Base-by-base conservation (phyloP, 2,888 invertebrate genomes). In the Leptura quadrifasciata region DNA sequence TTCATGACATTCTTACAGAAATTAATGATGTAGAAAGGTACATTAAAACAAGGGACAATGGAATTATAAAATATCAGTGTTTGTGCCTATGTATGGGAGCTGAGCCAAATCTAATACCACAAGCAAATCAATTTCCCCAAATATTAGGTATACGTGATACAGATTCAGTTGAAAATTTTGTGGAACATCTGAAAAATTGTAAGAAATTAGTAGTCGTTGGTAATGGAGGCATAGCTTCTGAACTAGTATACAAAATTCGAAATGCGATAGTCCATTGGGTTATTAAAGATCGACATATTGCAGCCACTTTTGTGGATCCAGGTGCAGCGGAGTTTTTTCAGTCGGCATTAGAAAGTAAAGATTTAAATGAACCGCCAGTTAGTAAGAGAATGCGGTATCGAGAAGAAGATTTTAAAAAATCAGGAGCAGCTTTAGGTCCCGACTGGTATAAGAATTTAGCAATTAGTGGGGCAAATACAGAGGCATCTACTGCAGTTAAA, bases 211-310 rank as follows among this genome's bases (percentile, higher is more conserved):
- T 96, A 0, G 91, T 99, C 60, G 93, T 99, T 67, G 99, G 99
- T 9, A 99, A 99, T 91, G 99, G 99, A 39, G 99, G 99, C 15
- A 99, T 99, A 86, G 99, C 99, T 57, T 98, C 98, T 55, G 99
- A 99, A 91, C 91, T 99, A 82, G 95, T 97, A 72, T 94, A 97
- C 88, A 97, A 98, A 87, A 92, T 98, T 17, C 92, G 92, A 86
- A 94, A 94, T 18, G 92, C 97, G 67, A 94, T 97, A 86, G 93
- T 98, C 67, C 91, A 97, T 76, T 99, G 99, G 99, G 94, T 96
- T 0, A 94, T 99, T 63, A 96, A 96, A 89, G 97, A 99, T 90
- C 93, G 94, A 80, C 96, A 96, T 81, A 97, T 99, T 84, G 95
- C 97, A 15, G 95, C 97, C 15, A 96, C 97, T 15, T 99, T 98